phyloP scores from a whole-genome alignment of 37 sponge, comb jelly and placozoan genomes.

The Beroe forskalii region DNA sequence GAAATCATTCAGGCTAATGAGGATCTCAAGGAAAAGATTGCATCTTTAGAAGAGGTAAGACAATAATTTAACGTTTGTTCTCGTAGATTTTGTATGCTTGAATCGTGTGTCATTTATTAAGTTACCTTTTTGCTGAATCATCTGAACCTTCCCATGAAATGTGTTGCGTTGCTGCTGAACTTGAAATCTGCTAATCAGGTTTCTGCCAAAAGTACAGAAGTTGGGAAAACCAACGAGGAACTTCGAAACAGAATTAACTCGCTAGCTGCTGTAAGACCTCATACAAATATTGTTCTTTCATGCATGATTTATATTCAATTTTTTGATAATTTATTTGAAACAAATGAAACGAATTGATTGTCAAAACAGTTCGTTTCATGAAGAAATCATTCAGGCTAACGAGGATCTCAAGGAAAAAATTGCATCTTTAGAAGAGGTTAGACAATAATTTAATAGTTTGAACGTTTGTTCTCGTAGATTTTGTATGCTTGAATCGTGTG shows the following conservation, averaged over 20 bases:
- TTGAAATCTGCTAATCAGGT: neutral
- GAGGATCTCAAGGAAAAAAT: slow-evolving; percentile 32
- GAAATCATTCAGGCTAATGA: slow-evolving; percentile 31
- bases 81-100: neutral
- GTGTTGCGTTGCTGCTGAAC: neutral
- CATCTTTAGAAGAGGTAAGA: slow-evolving; percentile 1
- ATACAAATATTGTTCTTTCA: no score
- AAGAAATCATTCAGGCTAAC: slow-evolving; percentile 30
- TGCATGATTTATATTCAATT: no score
- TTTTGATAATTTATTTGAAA: no score
- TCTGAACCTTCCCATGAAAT: neutral
- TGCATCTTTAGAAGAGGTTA: neutral
- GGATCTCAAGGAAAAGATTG: slow-evolving; percentile 12
- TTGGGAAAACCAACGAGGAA: neutral
- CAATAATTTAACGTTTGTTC: neutral
- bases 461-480: neutral
- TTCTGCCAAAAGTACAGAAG: neutral
- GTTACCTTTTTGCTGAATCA: neutral
- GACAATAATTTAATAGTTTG: neutral
- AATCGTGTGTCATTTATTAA: neutral
- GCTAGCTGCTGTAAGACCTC: neutral
- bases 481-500: no score
- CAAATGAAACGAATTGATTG: no score
- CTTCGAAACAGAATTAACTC: neutral
- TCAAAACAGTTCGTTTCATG: no score